Conservation (phyloP, 2,888 invertebrate species). For the Lasioglossum malachurum region DNA sequence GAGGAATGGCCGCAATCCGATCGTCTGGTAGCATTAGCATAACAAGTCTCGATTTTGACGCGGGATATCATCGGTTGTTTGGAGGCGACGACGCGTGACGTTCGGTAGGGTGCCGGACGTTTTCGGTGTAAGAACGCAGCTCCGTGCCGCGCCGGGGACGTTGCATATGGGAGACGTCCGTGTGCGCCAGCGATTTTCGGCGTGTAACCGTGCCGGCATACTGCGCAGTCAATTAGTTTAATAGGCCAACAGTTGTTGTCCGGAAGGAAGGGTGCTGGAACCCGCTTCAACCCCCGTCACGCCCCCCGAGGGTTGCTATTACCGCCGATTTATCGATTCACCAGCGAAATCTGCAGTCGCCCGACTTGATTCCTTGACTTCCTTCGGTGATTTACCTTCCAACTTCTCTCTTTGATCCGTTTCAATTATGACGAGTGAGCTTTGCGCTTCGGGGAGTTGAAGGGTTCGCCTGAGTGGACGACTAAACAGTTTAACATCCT, state of each 20-base stretch:
- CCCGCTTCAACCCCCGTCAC: conserved; percentile 54
- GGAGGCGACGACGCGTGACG: conserved; percentile 79
- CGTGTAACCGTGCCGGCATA: conserved; percentile 72
- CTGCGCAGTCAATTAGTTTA: conserved; percentile 84
- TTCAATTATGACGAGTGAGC: neutral
- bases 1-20: conserved; percentile 19
- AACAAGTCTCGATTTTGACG: conserved; percentile 59
- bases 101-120: conserved; percentile 1
- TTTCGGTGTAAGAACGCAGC: conserved; percentile 23
- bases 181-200: conserved; percentile 38
- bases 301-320: conserved; percentile 69
- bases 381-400: conserved; percentile 1
- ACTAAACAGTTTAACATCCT: neutral
- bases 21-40: conserved; percentile 50
- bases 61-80: conserved; percentile 56
- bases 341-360: conserved; percentile 31
- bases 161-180: conserved; percentile 45
- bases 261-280: conserved; percentile 61
- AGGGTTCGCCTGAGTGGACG: neutral
- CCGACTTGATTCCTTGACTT: conserved; percentile 30
- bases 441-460: neutral
- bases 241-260: conserved; percentile 84
- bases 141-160: neutral
- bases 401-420: conserved; percentile 1
- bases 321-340: conserved; percentile 62